Conservation (phyloP, 1,140 invertebrate genomes). For the Nebria ingens region DNA sequence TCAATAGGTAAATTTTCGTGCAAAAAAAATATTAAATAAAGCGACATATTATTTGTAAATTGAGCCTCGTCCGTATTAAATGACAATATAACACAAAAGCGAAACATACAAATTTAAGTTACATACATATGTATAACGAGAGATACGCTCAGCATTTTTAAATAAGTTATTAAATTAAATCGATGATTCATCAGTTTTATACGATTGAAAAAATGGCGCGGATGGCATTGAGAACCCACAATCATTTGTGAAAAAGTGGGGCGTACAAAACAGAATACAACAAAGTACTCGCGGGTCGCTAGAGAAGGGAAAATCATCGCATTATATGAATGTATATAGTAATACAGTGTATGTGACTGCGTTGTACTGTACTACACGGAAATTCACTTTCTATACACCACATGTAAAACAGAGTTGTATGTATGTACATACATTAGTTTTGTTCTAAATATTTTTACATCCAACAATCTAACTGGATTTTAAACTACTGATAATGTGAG, state of each 20-base stretch:
- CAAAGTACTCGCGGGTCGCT: not conserved
- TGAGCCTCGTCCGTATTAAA: too few relatives aligned
- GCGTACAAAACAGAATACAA: not conserved
- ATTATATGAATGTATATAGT: not conserved
- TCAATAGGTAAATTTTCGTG: too few relatives aligned
- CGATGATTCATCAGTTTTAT: too few relatives aligned
- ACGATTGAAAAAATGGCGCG: too few relatives aligned
- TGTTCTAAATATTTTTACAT: not conserved
- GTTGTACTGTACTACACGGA: not conserved
- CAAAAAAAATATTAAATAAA: too few relatives aligned
- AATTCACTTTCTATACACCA: not conserved
- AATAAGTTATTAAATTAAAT: too few relatives aligned
- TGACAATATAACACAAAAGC: too few relatives aligned
- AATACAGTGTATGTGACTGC: not conserved
- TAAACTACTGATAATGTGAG: not conserved
- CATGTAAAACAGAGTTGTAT: too few relatives aligned
- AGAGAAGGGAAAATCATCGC: not conserved
- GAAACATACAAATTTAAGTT: too few relatives aligned
- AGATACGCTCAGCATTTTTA: too few relatives aligned
- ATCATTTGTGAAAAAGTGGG: not conserved
- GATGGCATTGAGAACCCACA: not conserved
- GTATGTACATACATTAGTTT: not conserved
- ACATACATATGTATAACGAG: too few relatives aligned
- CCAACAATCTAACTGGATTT: not conserved
- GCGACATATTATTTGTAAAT: too few relatives aligned